These are phyloP conservation scores for Brachypteracias leptosomus DNA, from an alignment of 2,113 vertebrate species.

Conservation along the genomic window DNA sequence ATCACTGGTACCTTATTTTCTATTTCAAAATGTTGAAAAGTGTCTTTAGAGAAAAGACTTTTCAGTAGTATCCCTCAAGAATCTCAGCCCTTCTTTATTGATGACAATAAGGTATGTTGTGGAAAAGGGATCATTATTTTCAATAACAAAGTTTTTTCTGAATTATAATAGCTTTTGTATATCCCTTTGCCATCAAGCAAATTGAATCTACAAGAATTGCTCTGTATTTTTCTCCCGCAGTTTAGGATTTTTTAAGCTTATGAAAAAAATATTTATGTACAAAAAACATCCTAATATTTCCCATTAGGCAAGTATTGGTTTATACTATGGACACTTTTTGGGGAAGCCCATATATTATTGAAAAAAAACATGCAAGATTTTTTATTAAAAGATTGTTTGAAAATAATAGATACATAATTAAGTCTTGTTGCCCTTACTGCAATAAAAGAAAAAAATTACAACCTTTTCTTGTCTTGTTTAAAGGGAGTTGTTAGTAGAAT, in stretches of 20 bases:
- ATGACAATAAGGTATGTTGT: neutral
- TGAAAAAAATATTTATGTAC: neutral
- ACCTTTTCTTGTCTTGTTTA: neutral
- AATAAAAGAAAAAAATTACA: neutral
- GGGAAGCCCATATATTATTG: neutral
- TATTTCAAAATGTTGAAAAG: neutral
- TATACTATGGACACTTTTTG: neutral
- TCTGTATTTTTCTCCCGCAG: neutral
- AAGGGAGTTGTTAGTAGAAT: neutral
- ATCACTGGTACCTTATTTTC: neutral
- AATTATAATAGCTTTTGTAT: neutral
- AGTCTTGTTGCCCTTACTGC: neutral
- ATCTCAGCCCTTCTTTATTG: neutral
- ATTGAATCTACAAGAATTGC: neutral
- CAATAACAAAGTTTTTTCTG: neutral
- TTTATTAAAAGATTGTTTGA: neutral
- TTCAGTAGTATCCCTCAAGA: neutral
- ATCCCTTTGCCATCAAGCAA: neutral
- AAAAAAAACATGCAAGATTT: rapidly evolving
- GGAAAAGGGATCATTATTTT: neutral
- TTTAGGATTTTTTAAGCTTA: neutral
- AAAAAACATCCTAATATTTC: neutral
- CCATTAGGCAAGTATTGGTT: neutral
- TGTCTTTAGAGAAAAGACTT: neutral
- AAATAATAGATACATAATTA: neutral